phyloP scores from a whole-genome alignment of 2,797 vertebrate genomes.

The Cephalopachus bancanus region DNA sequence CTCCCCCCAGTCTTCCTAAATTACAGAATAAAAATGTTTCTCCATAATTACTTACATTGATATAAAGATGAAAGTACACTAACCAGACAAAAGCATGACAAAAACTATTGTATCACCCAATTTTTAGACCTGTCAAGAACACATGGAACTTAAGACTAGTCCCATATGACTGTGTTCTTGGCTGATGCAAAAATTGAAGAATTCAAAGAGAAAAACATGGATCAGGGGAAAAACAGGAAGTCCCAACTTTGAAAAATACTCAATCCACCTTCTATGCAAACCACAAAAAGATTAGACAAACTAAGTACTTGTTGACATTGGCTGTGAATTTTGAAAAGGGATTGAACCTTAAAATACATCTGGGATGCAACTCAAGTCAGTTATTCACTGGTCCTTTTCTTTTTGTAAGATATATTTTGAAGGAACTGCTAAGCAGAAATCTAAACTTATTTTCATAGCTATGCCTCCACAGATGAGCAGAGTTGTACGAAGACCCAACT shows the following conservation, averaged over 20 bases:
- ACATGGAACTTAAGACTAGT: background rate
- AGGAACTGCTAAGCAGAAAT: conserved; percentile 31
- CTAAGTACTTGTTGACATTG: conserved; percentile 79
- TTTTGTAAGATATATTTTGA: conserved; percentile 56
- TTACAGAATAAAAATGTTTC: conserved; percentile 12
- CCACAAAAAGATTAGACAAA: conserved; percentile 82
- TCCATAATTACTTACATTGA: background rate
- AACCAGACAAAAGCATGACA: background rate
- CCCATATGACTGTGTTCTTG: background rate
- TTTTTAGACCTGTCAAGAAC: conserved; percentile 38
- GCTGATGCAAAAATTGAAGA: conserved; percentile 66
- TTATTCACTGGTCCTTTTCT: background rate
- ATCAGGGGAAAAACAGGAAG: conserved; percentile 83
- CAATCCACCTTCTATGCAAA: conserved; percentile 75
- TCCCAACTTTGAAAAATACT: conserved; percentile 74
- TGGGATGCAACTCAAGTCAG: conserved; percentile 66
- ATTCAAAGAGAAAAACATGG: conserved; percentile 80
- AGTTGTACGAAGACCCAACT: background rate
- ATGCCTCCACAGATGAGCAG: background rate
- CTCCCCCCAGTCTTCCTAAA: background rate
- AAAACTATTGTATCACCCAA: background rate
- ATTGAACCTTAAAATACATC: conserved; percentile 75
- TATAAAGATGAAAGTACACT: background rate
- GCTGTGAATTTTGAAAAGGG: conserved; percentile 67
- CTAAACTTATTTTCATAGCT: background rate